A percentile compares a stretch with the other conserved stretches of the same genome.
Evolutionary conservation across 2,888 invertebrate species (phyloP).

Genomic region (Ecliptopera silaceata): DNA sequence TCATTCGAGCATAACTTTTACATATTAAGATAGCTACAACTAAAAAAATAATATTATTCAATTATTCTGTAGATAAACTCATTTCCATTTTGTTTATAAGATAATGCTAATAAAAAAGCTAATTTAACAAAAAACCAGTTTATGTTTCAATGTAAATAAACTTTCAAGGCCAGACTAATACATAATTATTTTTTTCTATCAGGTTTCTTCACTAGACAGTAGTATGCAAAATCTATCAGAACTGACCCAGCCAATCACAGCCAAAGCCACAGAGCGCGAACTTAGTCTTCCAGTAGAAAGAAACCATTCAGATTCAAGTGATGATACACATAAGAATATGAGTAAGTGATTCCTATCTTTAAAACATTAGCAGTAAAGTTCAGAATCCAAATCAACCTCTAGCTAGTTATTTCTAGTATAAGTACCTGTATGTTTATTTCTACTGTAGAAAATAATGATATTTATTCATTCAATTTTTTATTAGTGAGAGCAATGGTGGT

Average conservation of each 20-base stretch:
- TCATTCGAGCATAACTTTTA: background rate
- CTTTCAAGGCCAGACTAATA: background rate
- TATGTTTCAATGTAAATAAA: background rate
- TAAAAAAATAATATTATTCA: background rate
- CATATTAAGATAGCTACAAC: background rate
- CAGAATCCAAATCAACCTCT: too few species aligned
- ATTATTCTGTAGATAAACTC: background rate
- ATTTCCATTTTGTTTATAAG: background rate
- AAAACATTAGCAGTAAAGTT: background rate
- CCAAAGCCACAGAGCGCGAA: conserved; percentile 66
- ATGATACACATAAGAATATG: conserved; percentile 76
- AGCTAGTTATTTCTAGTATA: too few species aligned
- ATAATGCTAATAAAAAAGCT: background rate
- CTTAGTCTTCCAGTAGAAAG: conserved; percentile 53
- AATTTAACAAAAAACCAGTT: background rate
- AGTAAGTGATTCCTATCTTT: conserved; percentile 47
- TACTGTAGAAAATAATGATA: too few species aligned
- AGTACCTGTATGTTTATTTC: too few species aligned
- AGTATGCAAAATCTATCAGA: conserved; percentile 80
- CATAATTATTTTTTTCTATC: conserved; percentile 6
- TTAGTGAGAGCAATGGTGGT: too few species aligned
- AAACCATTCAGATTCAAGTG: conserved; percentile 69
- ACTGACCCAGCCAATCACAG: conserved; percentile 73
- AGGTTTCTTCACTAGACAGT: conserved; percentile 78
- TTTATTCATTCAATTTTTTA: too few species aligned